Evolutionary conservation across 30 jellyfish, hydroid and myxozoan species (phyloP), one percentile per base, ranked within the genome.

Genomic region (Catostylus mosaicus): DNA sequence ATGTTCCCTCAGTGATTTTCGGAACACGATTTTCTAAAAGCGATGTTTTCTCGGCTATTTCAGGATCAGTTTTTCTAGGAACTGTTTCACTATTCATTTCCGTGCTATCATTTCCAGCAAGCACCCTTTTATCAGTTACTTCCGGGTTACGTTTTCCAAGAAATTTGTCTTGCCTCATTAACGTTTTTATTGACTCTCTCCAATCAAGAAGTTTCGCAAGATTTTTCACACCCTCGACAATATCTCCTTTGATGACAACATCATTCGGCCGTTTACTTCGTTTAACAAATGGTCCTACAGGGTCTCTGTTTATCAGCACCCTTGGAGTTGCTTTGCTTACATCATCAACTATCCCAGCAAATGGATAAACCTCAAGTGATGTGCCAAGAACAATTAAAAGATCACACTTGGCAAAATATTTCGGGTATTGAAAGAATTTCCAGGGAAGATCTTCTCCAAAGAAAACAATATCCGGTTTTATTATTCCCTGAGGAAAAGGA

Each of bases 401-500:
- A 51, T 92, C 96, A 32, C 95, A 80, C n/a, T 72, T 73, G 10
- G 56, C 81, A 52, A 86, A 78, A 62, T 86, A 91, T 30, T 75
- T 61, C 45, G 84, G 92, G 70, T 52, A 75, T 18, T 68, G 67
- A 37, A 66, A 83, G 64, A 82, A 90, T 18, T 64, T 73, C 27
- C 34, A 36, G 6, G 97, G 97, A 20, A 90, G 74, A 71, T 82
- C 92, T 46, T 90, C 97, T 18, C 95, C 95, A 62, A 90, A 90
- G 79, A 90, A 90, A n/a, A 90, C 95, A 35, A 90, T 79, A 43
- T 90, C 95, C 19, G 95, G 96, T 65, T 88, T 88, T 26, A 88
- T 57, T 18, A 88, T 87, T 23, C 96, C 96, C 96, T 88, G 75
- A 4, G 67, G 71, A 32, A 67, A 7, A 51, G 2, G n/a, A n/a